Evolutionary conservation across 2,888 invertebrate genomes (phyloP), one percentile per base, ranked within the genome.

Genomic region (Choristoneura rosaceana): DNA sequence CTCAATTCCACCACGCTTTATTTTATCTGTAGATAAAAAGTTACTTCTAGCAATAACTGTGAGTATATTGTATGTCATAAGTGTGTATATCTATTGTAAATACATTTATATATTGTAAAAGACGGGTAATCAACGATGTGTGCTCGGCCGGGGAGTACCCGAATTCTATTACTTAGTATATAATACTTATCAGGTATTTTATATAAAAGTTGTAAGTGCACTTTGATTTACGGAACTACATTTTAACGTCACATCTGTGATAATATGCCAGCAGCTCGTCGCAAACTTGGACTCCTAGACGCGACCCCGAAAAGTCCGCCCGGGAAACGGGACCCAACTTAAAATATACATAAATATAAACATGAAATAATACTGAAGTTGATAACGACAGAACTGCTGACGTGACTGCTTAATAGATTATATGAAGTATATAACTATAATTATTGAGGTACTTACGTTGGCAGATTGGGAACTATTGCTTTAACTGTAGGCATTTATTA

Each of bases 141-240:
- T 84, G 87, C 91, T 91, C 92, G 91, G 87, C 84, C 85, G 83
- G 85, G 84, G 86, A 82, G 79, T 60, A 62, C 25, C 58, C 45
- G 74, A 74, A 73, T 69, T 38, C 68, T 73, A 64, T 73, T 73
- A 79, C 82, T 82, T 67, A 69, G 74, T 79, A 83, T 84, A 81
- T 82, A 85, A 86, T 87, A 90, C 89, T 87, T 87, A 89, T 78
- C 77, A 76, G 77, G 81, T 86, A 80, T 88, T 89, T 90, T 87
- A 87, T 85, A 82, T 82, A 86, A 87, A 89, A 86, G 83, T 86
- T 83, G 87, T 94, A 94, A 94, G 94, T 93, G 94, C 94, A 94
- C 94, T 94, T 94, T 89, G 87, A 90, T 81, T 90, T 92, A 92
- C 81, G 92, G 93, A 93, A 93, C 93, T 92, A 93, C 90, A 77